Conservation (phyloP, 2,113 vertebrate genomes). For the Chionis minor region DNA sequence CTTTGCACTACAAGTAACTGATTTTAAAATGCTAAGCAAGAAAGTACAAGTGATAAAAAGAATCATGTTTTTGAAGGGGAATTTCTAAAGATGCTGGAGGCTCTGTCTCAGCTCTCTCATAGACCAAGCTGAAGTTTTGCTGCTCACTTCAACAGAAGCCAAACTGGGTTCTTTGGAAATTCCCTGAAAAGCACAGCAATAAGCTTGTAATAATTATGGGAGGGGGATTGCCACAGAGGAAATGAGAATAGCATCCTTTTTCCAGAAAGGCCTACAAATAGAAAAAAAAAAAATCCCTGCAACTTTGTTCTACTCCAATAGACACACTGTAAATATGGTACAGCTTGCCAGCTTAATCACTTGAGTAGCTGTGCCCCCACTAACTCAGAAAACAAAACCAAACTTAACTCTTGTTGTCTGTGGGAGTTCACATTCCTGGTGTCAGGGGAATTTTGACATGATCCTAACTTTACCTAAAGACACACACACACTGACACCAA, state of each 20-base stretch:
- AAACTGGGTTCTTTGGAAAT: background rate
- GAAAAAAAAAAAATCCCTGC: too few relatives aligned
- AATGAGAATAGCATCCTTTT: background rate
- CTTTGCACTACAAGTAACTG: background rate
- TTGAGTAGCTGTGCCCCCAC: background rate
- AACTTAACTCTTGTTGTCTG: background rate
- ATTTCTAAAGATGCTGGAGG: background rate
- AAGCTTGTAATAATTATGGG: background rate
- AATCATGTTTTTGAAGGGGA: background rate
- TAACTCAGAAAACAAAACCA: background rate
- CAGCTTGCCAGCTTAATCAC: background rate
- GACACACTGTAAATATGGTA: background rate
- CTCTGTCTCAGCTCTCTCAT: background rate
- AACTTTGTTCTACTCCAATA: background rate
- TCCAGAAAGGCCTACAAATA: background rate
- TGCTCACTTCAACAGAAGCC: background rate
- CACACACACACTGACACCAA: background rate
- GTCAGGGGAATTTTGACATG: background rate
- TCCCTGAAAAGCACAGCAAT: background rate
- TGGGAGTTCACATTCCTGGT: background rate
- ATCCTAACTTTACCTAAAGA: background rate
- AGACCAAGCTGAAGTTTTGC: background rate
- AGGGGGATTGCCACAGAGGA: background rate
- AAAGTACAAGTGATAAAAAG: background rate
- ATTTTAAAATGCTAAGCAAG: background rate